Conservation (phyloP, 1,140 invertebrate genomes). For the Pogonomyrmex barbatus region DNA sequence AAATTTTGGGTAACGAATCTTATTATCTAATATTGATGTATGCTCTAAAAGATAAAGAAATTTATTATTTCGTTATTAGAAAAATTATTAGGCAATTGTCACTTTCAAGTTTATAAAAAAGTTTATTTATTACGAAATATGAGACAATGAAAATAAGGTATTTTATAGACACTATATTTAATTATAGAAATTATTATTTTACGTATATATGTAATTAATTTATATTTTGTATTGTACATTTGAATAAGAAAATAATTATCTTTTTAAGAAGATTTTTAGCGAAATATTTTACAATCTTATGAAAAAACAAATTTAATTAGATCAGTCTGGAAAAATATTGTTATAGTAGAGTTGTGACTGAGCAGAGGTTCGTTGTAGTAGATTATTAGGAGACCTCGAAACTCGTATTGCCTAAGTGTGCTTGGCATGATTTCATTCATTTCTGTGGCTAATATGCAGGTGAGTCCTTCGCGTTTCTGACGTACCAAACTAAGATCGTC, state of each 20-base stretch:
- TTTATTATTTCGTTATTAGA: not conserved
- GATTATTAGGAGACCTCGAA: constrained; percentile 67
- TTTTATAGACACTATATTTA: not conserved
- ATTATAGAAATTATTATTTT: not conserved
- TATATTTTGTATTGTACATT: not conserved
- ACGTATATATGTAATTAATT: not conserved
- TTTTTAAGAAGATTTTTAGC: not conserved
- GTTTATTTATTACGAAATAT: not conserved
- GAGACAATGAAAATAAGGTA: not conserved
- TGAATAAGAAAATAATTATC: not conserved
- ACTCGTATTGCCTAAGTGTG: constrained; percentile 73
- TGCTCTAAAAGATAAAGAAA: constrained; percentile 71
- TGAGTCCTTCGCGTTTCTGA: constrained; percentile 61
- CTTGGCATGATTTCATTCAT: constrained; percentile 72
- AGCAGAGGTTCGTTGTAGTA: constrained; percentile 16
- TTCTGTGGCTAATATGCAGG: constrained; percentile 40
- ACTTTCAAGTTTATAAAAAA: not conserved
- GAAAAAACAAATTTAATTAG: not conserved
- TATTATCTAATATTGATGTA: constrained; percentile 29
- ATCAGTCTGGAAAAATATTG: not conserved
- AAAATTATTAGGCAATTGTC: not conserved
- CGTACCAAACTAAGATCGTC: constrained; percentile 57
- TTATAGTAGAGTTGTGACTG: too few relatives aligned
- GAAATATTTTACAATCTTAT: not conserved
- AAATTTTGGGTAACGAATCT: constrained; percentile 82